Conservation (phyloP, 2,797 vertebrate species). For the Pipistrellus pipistrellus region DNA sequence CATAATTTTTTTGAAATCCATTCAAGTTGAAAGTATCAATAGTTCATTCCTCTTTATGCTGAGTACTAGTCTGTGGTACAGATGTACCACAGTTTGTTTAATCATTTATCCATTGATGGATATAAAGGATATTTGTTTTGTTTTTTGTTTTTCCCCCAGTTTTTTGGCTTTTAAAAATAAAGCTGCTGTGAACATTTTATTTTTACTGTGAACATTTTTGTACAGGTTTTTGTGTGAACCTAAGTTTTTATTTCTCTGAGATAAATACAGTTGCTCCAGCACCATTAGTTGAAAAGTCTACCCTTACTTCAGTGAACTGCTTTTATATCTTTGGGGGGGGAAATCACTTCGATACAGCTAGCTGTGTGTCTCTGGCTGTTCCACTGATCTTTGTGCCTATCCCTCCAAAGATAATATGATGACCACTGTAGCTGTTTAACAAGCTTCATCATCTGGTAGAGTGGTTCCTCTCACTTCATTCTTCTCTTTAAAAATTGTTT, state of each 20-base stretch:
- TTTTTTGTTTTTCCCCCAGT: not conserved
- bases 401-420: not conserved
- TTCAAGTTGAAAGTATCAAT: not conserved
- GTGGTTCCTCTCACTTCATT: not conserved
- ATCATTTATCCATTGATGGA: not conserved
- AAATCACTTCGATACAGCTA: not conserved
- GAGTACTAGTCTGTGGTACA: not conserved
- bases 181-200: not conserved
- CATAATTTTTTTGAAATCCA: not conserved
- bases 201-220: not conserved
- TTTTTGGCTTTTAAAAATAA: constrained; percentile 28
- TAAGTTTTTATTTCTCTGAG: constrained; percentile 23
- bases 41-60: not conserved
- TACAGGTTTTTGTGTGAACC: not conserved
- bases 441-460: not conserved
- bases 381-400: not conserved
- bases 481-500: constrained; percentile 4
- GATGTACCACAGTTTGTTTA: not conserved
- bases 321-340: not conserved
- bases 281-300: constrained; percentile 4
- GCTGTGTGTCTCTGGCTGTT: not conserved
- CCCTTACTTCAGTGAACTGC: not conserved
- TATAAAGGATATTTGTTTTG: not conserved
- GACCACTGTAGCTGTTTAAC: not conserved
- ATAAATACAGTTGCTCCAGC: not conserved